phyloP scores from a whole-genome alignment of 1,140 invertebrate species.

The Eriocheir sinensis region DNA sequence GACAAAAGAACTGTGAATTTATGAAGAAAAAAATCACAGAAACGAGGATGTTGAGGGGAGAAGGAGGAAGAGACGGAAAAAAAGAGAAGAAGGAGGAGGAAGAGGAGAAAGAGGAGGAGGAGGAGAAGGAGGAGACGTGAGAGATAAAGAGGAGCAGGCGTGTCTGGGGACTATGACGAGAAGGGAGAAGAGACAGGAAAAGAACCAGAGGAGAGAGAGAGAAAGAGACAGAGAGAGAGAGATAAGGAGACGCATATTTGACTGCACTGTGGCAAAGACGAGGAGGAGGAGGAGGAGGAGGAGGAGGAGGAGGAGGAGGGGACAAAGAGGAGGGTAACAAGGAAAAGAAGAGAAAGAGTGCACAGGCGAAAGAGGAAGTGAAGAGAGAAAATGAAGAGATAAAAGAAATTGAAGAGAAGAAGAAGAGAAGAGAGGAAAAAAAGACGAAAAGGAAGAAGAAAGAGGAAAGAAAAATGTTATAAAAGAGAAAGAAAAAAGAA shows the following conservation, averaged over 20 bases:
- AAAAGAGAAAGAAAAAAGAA: not conserved
- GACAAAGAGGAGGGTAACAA: not conserved
- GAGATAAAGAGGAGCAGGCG: no score
- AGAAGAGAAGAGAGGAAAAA: not conserved
- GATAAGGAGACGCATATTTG: not conserved
- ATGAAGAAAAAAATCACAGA: no score
- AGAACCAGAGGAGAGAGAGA: constrained; percentile 18
- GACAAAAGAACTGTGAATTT: no score
- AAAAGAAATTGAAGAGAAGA: not conserved
- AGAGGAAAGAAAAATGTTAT: not conserved
- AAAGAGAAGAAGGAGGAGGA: no score
- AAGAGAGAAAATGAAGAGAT: not conserved
- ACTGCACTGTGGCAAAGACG: not conserved
- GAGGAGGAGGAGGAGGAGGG: not conserved
- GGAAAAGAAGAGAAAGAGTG: not conserved
- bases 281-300: not conserved
- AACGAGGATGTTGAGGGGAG: no score
- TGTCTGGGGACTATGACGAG: not conserved
- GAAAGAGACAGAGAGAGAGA: constrained; percentile 37
- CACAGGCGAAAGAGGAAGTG: not conserved
- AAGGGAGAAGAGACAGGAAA: not conserved
- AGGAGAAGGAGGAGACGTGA: no score
- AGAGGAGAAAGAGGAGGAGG: no score
- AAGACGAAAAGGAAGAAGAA: not conserved
- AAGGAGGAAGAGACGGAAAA: no score